A percentile compares a stretch with the other conserved stretches of the same genome.
phyloP scores from a whole-genome alignment of 2,113 vertebrate genomes.

The Oryzias curvinotus region DNA sequence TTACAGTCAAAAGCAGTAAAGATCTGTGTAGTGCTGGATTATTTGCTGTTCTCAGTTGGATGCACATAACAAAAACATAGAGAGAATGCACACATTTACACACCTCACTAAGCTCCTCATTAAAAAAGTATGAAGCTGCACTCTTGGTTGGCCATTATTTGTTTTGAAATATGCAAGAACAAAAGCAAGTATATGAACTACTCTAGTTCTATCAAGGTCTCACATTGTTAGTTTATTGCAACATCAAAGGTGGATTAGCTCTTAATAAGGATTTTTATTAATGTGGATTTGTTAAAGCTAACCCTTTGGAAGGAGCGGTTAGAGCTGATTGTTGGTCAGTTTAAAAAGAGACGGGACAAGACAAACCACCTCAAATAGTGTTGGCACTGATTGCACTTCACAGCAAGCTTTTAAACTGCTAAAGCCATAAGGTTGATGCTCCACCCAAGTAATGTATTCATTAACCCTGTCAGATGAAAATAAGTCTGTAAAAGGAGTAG shows the following conservation, averaged over 20 bases:
- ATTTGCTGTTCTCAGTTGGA: conserved; percentile 33
- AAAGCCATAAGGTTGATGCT: conserved; percentile 1
- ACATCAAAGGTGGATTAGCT: conserved; percentile 69
- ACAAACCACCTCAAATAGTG: conserved; percentile 9
- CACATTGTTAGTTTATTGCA: conserved; percentile 18
- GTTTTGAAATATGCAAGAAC: conserved; percentile 4
- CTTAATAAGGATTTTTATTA: conserved; percentile 57
- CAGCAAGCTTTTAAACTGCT: background rate
- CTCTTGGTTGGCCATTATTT: conserved; percentile 38
- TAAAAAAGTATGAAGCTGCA: conserved; percentile 60
- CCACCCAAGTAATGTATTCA: conserved; percentile 14
- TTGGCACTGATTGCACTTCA: background rate
- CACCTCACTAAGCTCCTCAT: conserved; percentile 50
- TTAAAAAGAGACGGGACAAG: conserved; percentile 6
- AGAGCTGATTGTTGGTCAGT: conserved; percentile 10
- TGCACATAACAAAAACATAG: conserved; percentile 35
- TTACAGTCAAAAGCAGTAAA: conserved; percentile 10
- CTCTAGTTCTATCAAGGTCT: conserved; percentile 32
- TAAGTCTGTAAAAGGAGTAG: background rate
- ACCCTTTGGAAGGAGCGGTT: conserved; percentile 27
- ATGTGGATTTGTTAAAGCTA: conserved; percentile 41
- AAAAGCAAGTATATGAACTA: conserved; percentile 18
- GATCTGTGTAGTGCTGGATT: conserved; percentile 30
- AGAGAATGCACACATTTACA: conserved; percentile 25
- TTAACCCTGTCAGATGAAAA: background rate